A percentile compares a stretch with the other conserved stretches of the same genome.
Conservation (phyloP, 2,888 invertebrate species). For the Pherbina coryleti region DNA sequence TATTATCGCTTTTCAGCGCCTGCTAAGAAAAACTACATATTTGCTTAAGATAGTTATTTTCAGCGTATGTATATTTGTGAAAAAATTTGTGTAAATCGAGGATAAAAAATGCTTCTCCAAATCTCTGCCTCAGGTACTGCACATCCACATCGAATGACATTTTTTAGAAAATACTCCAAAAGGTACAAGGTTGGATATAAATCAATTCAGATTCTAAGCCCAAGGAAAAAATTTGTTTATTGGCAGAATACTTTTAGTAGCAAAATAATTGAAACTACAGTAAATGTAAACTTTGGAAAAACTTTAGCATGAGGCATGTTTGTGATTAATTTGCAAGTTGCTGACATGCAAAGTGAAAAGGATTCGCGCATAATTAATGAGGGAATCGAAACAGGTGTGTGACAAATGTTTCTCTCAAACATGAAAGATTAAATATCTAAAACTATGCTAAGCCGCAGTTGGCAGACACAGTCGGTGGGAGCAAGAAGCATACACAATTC, state of each 20-base stretch:
- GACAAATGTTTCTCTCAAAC: slow-evolving; percentile 60
- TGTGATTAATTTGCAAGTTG: neutral
- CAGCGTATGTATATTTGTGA: too few species aligned
- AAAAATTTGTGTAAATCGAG: too few species aligned
- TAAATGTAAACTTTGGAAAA: neutral
- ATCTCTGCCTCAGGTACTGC: too few species aligned
- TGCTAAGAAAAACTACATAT: neutral
- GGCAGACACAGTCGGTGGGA: neutral
- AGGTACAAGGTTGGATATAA: too few species aligned
- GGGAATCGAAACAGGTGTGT: slow-evolving; percentile 64
- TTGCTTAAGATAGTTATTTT: too few species aligned
- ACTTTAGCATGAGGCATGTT: neutral
- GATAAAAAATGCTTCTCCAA: too few species aligned
- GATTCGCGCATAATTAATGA: slow-evolving; percentile 64
- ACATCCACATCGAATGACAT: too few species aligned
- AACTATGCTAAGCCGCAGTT: slow-evolving; percentile 23
- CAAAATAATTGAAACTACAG: too few species aligned
- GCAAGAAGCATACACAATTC: neutral
- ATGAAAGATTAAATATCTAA: slow-evolving; percentile 59
- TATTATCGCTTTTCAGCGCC: neutral
- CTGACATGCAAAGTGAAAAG: slow-evolving; percentile 1
- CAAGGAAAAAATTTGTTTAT: too few species aligned
- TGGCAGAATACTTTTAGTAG: neutral
- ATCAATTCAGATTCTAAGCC: too few species aligned
- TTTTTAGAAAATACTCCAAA: too few species aligned